A percentile compares a stretch with the other conserved stretches of the same genome.
These are phyloP conservation scores for Eupithecia subfuscata DNA, from an alignment of 2,888 invertebrate genomes.

Conservation along the genomic window DNA sequence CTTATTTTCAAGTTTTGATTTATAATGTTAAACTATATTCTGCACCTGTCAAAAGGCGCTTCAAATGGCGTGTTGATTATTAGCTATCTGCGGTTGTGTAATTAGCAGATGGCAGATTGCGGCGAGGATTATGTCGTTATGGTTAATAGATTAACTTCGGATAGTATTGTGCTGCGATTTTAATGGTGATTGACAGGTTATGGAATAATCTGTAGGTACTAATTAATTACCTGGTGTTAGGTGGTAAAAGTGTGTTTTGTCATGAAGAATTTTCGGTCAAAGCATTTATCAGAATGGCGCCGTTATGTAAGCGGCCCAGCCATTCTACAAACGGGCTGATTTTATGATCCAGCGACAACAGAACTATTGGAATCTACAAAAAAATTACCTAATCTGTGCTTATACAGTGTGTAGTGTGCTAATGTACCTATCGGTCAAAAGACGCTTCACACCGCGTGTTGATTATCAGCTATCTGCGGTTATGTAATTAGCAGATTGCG, in stretches of 20 bases:
- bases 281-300: too few relatives aligned
- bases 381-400: too few relatives aligned
- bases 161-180: constrained; percentile 1
- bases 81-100: neutral
- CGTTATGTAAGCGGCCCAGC: too few relatives aligned
- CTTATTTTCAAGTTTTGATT: too few relatives aligned
- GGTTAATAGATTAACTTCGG: constrained; percentile 7
- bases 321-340: too few relatives aligned
- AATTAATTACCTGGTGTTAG: neutral
- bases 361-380: too few relatives aligned
- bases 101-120: neutral
- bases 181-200: neutral
- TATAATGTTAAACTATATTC: too few relatives aligned
- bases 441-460: neutral
- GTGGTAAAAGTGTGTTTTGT: neutral
- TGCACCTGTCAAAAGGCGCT: neutral
- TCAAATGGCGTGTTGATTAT: too few relatives aligned
- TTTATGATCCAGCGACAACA: too few relatives aligned
- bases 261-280: neutral
- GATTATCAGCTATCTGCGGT: neutral
- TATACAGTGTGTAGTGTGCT: too few relatives aligned
- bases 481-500: constrained; percentile 6
- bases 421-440: neutral
- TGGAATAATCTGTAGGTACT: neutral
- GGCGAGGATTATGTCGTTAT: neutral